These are phyloP conservation scores for Lates calcarifer DNA, from an alignment of 2,113 vertebrate species.

Conservation along the genomic window DNA sequence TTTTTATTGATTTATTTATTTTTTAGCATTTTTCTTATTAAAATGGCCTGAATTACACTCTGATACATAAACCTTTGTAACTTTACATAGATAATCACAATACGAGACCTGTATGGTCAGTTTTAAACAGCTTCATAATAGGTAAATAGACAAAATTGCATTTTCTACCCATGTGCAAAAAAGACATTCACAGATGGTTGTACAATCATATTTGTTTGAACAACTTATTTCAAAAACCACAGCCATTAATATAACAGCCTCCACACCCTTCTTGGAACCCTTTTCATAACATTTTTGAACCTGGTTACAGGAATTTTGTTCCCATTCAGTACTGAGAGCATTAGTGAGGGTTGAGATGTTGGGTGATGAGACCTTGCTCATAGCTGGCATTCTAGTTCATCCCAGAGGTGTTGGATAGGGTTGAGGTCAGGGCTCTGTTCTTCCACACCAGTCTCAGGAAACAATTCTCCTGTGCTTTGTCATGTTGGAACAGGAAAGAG, in stretches of 20 bases:
- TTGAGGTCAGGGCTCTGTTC: neutral
- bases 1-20: no score
- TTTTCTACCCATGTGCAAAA: no score
- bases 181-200: neutral
- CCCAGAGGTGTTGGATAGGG: neutral
- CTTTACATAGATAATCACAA: neutral
- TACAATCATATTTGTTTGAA: neutral
- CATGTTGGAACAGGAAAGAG: neutral
- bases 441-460: neutral
- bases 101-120: neutral
- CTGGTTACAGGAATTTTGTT: conserved; percentile 3
- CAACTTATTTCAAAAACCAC: neutral
- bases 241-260: neutral
- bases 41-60: neutral
- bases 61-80: neutral
- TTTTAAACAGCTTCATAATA: neutral
- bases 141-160: neutral
- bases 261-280: neutral
- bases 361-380: neutral
- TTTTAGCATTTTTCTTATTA: neutral
- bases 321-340: conserved; percentile 10
- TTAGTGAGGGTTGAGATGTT: conserved; percentile 10
- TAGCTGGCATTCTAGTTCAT: conserved; percentile 1
- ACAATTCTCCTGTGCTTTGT: neutral
- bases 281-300: conserved; percentile 8